Evolutionary conservation across 2,888 invertebrate genomes (phyloP), one percentile per base, ranked within the genome.

Genomic region (Leptinotarsa haldemani): DNA sequence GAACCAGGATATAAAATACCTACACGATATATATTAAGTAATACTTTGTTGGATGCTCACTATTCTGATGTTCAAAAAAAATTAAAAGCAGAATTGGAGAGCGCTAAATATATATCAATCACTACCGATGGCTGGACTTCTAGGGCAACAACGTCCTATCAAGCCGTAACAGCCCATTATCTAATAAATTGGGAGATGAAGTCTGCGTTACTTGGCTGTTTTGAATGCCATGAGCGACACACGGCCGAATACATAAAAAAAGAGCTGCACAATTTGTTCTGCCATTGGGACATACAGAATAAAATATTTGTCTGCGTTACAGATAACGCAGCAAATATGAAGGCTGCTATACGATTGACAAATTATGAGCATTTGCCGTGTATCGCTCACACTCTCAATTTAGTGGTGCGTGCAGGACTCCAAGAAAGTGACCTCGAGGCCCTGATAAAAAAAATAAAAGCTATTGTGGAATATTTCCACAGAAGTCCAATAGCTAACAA

Each of bases 381-480:
- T 64, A 46, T 64, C 18, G 64, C 64, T 30, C 64, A 64, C 18
- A 46, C 64, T 16, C 25, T 64, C 13, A 64, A 64, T 16, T 4
- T 30, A 15, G 18, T 64, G 13, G 64, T 64, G 13, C 64, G 46
- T 18, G 16, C 64, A 3, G 46, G 64, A 5, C 18, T 64, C 12
- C 22, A 22, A 22, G 22, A 22, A 22, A 13, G 13, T 5, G 18
- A 18, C n/a, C 25, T 67, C 25, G 9, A 12, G 30, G 53, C 16
- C 16, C 30, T 53, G 4, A n/a, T 50, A 15, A 3, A 20, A 2
- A 67, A 67, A 22, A 25, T 67, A 9, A 67, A 67, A n/a, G 12
- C 50, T n/a, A 52, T 67, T 25, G 67, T 67, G 50, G 52, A 69
- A 22, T 58, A 48, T 69, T 69, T 69, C 5, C 58, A 63, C 47